Base-by-base conservation (phyloP, 2,797 vertebrate species). In the Harpagifer antarcticus region DNA sequence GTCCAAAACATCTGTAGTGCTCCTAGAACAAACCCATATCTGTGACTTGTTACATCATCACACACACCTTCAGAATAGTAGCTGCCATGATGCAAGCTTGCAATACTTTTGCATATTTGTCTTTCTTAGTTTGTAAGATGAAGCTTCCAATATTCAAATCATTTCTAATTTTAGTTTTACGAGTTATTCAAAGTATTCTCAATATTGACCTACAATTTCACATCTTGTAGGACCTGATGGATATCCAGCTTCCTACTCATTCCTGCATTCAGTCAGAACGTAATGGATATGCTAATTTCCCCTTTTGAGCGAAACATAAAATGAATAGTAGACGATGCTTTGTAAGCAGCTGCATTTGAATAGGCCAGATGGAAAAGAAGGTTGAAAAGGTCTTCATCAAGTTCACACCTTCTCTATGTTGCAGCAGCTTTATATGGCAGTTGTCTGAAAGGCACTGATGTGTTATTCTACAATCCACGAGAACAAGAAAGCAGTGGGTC, bases 381-480 rank as follows among this genome's bases (percentile, higher is more conserved):
- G 58, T 19, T 17, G 63, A 74, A 79, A 72, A 47, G 37, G 10
- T 85, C 61, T 68, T 65, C 56, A 47, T 73, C 42, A 4, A 57
- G 59, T 68, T 80, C 66, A 61, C 75, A 74, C 66, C 19, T 79
- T 44, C 43, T 75, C 67, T 82, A 72, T 84, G 82, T 65, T 62
- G 61, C 45, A n/a, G 70, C 76, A 68, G 69, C 84, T 89, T 49
- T 54, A 66, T n/a, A 54, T 68, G 68, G 74, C 45, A 57, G 74
- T 68, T 83, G 81, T 70, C 76, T 68, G 73, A 72, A 83, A 89
- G 76, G 72, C 79, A 76, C 71, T 73, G 79, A 89, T 57, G 81
- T 84, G 84, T 72, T 76, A 33, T 45, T 9, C 67, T 74, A 54
- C 45, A 70, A 86, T 73, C 71, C 69, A 72, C 56, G 71, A 72